A percentile compares a stretch with the other conserved stretches of the same genome.
Evolutionary conservation across 2,888 invertebrate genomes (phyloP).

Genomic region (Nycteola revayana): DNA sequence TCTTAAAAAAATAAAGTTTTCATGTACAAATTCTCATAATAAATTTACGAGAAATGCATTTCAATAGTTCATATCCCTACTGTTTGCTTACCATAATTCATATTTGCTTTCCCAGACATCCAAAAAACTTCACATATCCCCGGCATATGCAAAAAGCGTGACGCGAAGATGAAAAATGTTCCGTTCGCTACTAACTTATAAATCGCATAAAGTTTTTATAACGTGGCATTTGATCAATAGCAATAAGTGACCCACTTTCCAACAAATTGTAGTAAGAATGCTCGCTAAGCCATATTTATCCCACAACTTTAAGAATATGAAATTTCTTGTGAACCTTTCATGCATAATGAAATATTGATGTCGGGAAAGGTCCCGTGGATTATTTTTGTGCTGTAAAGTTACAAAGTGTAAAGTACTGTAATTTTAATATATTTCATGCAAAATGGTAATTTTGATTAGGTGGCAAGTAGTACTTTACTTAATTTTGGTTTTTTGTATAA

Average conservation of each 20-base stretch:
- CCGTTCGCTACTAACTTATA: conserved; percentile 19
- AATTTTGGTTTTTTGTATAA: too few species aligned
- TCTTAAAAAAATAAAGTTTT: too few species aligned
- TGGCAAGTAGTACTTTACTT: too few species aligned
- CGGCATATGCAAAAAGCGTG: conserved; percentile 5
- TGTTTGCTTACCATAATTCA: too few species aligned
- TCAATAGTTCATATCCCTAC: too few species aligned
- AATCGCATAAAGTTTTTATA: conserved; percentile 32
- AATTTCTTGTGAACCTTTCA: conserved; percentile 14
- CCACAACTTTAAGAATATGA: conserved; percentile 19
- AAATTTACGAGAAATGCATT: too few species aligned
- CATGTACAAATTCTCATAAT: too few species aligned
- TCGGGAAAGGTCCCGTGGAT: too few species aligned
- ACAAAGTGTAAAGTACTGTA: conserved; percentile 7
- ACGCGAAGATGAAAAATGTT: conserved; percentile 18
- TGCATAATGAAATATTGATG: conserved; percentile 15
- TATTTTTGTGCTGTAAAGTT: not conserved
- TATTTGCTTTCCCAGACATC: conserved; percentile 7
- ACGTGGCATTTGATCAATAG: conserved; percentile 49
- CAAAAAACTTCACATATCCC: too few species aligned
- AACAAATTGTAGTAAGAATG: conserved; percentile 41
- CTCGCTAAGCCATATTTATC: conserved; percentile 30
- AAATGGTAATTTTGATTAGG: not conserved
- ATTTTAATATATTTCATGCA: not conserved
- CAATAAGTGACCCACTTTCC: conserved; percentile 45